Conservation (phyloP, 2,797 vertebrate genomes). For the Pelochelys cantorii region DNA sequence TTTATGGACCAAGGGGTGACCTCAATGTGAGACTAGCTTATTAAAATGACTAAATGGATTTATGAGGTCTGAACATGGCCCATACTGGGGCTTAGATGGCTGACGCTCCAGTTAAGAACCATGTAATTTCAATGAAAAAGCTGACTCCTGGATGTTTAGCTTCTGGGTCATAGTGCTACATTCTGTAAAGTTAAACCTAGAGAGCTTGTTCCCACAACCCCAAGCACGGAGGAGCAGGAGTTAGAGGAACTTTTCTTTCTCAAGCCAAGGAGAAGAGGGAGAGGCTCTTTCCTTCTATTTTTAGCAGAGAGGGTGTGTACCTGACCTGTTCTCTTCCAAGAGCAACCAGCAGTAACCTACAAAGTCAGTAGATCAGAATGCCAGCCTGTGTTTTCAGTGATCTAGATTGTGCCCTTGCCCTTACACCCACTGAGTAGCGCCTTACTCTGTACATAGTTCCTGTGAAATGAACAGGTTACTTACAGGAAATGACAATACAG, state of each 20-base stretch:
- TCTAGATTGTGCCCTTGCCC: neutral
- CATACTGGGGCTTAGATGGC: neutral
- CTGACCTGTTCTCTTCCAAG: neutral
- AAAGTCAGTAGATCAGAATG: neutral
- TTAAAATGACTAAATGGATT: neutral
- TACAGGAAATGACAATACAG: neutral
- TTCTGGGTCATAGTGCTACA: neutral
- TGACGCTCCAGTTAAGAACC: rapidly evolving
- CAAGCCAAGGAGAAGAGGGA: rapidly evolving
- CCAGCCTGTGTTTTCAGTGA: neutral
- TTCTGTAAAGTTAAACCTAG: neutral
- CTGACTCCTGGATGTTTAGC: neutral
- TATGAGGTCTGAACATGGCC: neutral
- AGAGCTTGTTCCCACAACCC: neutral
- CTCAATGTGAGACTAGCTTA: rapidly evolving
- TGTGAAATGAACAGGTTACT: neutral
- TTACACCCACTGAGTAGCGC: neutral
- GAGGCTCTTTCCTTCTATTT: neutral
- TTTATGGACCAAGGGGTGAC: neutral
- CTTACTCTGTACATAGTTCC: neutral
- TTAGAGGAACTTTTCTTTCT: neutral
- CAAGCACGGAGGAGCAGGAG: neutral
- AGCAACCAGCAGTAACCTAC: neutral
- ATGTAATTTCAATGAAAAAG: neutral
- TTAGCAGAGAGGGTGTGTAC: neutral